Base-by-base conservation (phyloP, 1,140 invertebrate species). In the Drosophila persimilis region DNA sequence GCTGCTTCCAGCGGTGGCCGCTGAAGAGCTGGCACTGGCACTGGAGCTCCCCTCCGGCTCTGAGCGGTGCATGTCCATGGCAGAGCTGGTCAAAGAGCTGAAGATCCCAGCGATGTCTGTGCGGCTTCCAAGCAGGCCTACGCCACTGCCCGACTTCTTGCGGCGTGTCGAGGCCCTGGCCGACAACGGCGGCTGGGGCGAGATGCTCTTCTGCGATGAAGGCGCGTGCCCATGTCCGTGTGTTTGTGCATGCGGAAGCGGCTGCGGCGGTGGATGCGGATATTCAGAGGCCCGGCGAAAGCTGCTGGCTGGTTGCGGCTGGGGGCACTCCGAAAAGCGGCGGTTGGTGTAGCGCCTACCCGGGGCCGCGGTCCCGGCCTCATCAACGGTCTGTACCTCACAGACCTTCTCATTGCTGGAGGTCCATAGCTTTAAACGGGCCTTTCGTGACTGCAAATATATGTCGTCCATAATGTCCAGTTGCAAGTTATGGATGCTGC, bases 381-480 rank as follows among this genome's bases (percentile, higher is more conserved):
- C 95, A 65, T 96, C 95, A 2, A 96, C 77, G 0, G 95, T 94
- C 75, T 96, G 95, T 1, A 97, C 95, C 89, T 97, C 96, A 86
- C 95, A 96, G 1, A 97, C 94, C 63, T 95, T 94, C 90, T 97
- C 96, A 61, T 93, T 94, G 52, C 95, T 95, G 2, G 95, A 96
- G 50, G 95, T 96, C 95, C 95, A 96, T 83, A 97, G 94, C 91
- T 95, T 96, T 93, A 97, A 94, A 46, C 91, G 89, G 2, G 90
- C 96, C 93, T 97, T 96, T 44, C 95, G 93, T 1, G 95, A 95
- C 86, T 96, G 95, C 20, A 96, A 94, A 20, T 81, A 81, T 41
- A 97, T 97, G 80, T 96, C 95, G 76, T 97, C 96, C 96, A 97
- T 96, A 60, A 97, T 96, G 79, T 97, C 96, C 58, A 97, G 92